phyloP scores from a whole-genome alignment of 2,113 vertebrate species.

The Turdus rufiventris region DNA sequence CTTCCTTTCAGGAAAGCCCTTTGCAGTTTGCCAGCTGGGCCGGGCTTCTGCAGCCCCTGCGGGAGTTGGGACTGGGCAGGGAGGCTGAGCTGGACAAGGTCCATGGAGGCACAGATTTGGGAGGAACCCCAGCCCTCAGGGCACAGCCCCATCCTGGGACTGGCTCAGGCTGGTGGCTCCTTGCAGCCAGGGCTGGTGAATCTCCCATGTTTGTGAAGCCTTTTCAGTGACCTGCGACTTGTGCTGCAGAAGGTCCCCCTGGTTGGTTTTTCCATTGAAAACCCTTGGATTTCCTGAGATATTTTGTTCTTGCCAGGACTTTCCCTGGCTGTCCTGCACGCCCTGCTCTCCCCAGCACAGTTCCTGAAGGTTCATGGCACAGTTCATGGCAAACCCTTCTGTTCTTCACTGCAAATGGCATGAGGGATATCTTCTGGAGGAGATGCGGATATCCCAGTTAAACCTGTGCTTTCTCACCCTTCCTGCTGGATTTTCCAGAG shows the following conservation, averaged over 20 bases:
- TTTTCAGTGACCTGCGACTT: background rate
- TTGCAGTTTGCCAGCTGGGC: background rate
- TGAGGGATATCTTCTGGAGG: background rate
- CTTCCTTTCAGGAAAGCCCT: background rate
- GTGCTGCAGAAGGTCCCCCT: background rate
- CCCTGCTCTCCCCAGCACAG: background rate
- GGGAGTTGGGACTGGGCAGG: background rate
- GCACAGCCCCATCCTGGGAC: background rate
- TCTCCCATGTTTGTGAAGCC: accelerated
- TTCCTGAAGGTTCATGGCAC: background rate
- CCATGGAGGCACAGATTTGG: accelerated
- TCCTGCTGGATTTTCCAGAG: background rate
- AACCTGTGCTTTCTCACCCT: background rate
- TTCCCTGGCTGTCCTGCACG: background rate
- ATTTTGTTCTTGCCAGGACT: background rate
- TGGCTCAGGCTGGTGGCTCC: background rate
- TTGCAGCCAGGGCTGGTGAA: background rate
- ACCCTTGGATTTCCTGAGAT: background rate
- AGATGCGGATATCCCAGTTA: background rate
- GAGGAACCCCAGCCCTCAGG: background rate
- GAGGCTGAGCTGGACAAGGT: background rate
- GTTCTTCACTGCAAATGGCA: accelerated
- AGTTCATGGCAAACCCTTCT: background rate
- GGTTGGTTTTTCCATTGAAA: background rate
- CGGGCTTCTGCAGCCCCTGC: background rate